Base-by-base conservation (phyloP, 2,888 invertebrate genomes). In the Ophioninae sp. region DNA sequence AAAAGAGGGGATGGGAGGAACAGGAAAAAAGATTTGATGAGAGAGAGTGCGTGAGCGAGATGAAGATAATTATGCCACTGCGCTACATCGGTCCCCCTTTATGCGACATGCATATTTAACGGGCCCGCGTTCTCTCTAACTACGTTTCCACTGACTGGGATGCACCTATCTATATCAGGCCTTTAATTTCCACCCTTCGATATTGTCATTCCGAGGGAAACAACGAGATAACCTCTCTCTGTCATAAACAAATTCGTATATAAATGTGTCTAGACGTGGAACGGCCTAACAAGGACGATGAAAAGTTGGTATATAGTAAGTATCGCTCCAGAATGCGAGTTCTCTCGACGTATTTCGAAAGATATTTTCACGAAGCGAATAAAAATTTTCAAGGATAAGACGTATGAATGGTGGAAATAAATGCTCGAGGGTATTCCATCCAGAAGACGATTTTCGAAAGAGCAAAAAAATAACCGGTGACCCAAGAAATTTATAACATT, bases 71-170 rank as follows among this genome's bases (percentile, higher is more conserved):
- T 67, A 70, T 78, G 67, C 78, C 74, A 61, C 73, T 64, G 87
- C 86, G 87, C 90, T 88, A 50, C 3, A 89, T 90, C 89, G 90
- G 89, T 89, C 87, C 88, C 88, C 88, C 89, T 90, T 88, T 89
- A 90, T 88, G 86, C 90, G 87, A 88, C 88, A 89, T 90, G 89
- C 90, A 90, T 90, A 90, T 90, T 90, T 90, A 90, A 90, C 90
- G 86, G 30, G 2, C 87, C 65, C 85, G 87, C 87, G 85, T 76
- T 85, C 78, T 79, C 86, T 75, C 20, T 65, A 78, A 78, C 85
- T 50, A 78, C 70, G 84, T 72, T 76, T 76, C 85, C 85, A 23
- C 76, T 65, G 65, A 67, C 68, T 76, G 61, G 57, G 50, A 50
- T 76, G 72, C 78, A 17, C 57, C 72, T 75, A 74, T 83, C 59